Conservation (phyloP, 2,797 vertebrate species). For the Sylvilagus floridanus region DNA sequence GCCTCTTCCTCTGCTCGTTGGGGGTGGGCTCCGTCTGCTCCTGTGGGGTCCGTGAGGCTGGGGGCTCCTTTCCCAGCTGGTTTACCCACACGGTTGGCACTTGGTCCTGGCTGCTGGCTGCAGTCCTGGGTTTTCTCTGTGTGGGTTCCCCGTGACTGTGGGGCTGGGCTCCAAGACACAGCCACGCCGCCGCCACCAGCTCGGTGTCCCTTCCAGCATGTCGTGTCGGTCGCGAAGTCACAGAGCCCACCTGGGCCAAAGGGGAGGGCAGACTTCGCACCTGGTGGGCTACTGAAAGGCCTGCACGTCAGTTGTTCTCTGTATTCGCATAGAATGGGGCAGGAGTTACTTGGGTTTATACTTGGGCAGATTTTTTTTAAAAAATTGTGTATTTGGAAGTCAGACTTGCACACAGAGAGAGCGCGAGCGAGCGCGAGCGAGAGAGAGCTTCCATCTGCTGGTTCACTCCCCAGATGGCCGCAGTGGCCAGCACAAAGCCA, state of each 20-base stretch:
- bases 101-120: neutral
- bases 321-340: neutral
- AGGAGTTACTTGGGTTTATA: fast-evolving
- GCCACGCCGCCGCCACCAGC: neutral
- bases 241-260: neutral
- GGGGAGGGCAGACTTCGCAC: neutral
- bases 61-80: neutral
- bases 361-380: fast-evolving
- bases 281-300: no score
- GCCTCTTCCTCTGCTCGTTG: no score
- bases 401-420: no score
- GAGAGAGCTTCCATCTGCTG: no score
- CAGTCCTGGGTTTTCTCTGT: neutral
- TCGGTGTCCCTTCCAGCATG: fast-evolving
- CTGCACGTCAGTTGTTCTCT: no score
- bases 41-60: no score
- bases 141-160: neutral
- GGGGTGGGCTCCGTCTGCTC: neutral
- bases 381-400: neutral
- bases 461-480: no score
- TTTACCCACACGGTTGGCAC: neutral
- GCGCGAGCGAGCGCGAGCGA: no score
- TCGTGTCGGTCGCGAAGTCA: fast-evolving
- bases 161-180: neutral
- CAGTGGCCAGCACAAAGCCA: no score